Conservation (phyloP, 2,797 vertebrate species). For the Sparidentex hasta region DNA sequence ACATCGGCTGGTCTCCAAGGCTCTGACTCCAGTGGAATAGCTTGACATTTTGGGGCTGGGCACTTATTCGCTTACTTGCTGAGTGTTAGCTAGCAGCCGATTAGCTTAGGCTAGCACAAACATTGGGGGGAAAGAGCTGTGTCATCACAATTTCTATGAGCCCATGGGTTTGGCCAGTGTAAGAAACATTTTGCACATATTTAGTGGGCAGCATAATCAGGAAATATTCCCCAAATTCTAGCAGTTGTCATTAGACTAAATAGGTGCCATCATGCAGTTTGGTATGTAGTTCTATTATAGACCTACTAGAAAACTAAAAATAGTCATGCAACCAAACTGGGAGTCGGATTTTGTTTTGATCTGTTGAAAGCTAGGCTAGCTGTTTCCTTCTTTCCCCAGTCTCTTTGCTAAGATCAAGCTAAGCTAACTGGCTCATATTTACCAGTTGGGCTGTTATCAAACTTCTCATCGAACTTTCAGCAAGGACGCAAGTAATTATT, state of each 20-base stretch:
- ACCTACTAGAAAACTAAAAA: not conserved
- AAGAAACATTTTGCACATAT: too few species aligned
- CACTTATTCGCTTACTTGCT: constrained; percentile 1
- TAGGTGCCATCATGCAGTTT: too few species aligned
- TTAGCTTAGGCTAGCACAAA: not conserved
- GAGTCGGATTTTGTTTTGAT: not conserved
- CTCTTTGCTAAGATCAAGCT: not conserved
- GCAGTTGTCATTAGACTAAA: too few species aligned
- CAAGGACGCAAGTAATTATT: not conserved
- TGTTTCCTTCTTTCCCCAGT: not conserved
- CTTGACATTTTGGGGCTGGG: constrained; percentile 17
- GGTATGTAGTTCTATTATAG: too few species aligned
- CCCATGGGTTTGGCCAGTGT: too few species aligned
- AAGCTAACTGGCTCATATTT: not conserved
- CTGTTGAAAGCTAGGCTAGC: not conserved
- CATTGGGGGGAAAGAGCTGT: not conserved
- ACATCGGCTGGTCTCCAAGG: not conserved
- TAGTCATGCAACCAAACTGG: not conserved
- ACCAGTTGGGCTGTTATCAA: not conserved
- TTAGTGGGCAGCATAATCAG: too few species aligned
- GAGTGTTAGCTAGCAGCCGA: not conserved
- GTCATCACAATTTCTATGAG: too few species aligned
- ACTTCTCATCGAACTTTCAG: not conserved
- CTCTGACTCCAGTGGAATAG: not conserved
- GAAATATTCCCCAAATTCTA: too few species aligned